phyloP scores from a whole-genome alignment of 2,113 vertebrate species.

The Hemibagrus wyckioides region DNA sequence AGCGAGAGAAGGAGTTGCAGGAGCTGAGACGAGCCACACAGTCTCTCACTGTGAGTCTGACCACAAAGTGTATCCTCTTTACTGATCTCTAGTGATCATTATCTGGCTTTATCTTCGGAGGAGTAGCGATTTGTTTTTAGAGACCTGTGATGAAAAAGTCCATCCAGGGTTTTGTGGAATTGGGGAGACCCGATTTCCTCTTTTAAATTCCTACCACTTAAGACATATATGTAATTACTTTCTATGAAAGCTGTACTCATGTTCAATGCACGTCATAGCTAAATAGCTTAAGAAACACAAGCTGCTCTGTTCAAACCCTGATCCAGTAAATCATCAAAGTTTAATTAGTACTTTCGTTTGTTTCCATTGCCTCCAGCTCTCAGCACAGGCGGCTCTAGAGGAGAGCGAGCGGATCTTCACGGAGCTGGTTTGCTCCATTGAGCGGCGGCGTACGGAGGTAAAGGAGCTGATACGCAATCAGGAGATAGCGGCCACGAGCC shows the following conservation, averaged over 20 bases:
- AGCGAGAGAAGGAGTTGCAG: constrained; percentile 67
- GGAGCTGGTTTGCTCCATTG: constrained; percentile 68
- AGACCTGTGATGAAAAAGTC: background rate
- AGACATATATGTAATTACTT: too few species aligned
- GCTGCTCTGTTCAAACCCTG: background rate
- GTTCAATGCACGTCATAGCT: too few species aligned
- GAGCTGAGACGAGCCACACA: constrained; percentile 71
- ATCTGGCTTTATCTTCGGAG: background rate
- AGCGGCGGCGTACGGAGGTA: constrained; percentile 71
- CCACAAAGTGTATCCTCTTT: background rate
- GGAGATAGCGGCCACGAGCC: constrained; percentile 62
- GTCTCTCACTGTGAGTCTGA: constrained; percentile 66
- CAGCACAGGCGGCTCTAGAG: constrained; percentile 60
- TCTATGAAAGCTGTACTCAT: too few species aligned
- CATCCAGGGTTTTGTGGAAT: too few species aligned
- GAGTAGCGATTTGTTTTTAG: background rate
- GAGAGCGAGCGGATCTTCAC: constrained; percentile 70
- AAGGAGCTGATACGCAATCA: constrained; percentile 73
- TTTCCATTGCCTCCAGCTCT: constrained; percentile 58
- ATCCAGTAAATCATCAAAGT: background rate
- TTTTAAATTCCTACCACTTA: too few species aligned
- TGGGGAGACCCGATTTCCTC: too few species aligned
- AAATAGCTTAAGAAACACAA: background rate
- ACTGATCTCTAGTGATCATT: background rate
- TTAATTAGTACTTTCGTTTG: background rate